phyloP scores from a whole-genome alignment of 2,113 vertebrate genomes.

The Vimba vimba region DNA sequence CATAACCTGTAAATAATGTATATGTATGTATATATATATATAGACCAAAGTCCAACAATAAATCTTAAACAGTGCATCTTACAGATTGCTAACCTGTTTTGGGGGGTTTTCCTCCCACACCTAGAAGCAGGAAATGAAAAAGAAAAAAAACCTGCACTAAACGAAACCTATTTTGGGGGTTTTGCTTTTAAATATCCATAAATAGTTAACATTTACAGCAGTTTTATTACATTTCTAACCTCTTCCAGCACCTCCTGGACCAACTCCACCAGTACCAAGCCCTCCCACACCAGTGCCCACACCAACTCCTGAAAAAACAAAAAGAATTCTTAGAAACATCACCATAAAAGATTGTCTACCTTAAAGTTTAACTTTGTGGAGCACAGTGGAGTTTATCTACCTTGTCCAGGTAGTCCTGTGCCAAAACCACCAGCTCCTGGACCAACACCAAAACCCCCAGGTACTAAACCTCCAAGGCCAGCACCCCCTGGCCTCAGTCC shows the following conservation, averaged over 20 bases:
- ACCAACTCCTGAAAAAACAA: constrained; percentile 46
- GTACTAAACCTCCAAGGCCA: constrained; percentile 47
- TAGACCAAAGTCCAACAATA: not conserved
- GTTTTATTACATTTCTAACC: constrained; percentile 11
- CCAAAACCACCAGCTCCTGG: constrained; percentile 5
- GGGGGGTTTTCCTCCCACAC: constrained; percentile 57
- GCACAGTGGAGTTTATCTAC: constrained; percentile 4
- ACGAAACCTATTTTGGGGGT: not conserved
- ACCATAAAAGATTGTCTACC: not conserved
- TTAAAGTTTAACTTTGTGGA: not conserved
- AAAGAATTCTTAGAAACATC: not conserved
- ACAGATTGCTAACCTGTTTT: constrained; percentile 63
- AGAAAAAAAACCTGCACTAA: not conserved
- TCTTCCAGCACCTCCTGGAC: constrained; percentile 24
- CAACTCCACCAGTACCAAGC: constrained; percentile 32
- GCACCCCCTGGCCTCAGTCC: constrained; percentile 31
- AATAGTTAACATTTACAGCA: not conserved
- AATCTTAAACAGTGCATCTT: not conserved
- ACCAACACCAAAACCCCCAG: constrained; percentile 34
- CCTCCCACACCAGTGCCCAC: constrained; percentile 30
- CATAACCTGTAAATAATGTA: constrained; percentile 1
- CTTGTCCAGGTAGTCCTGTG: constrained; percentile 32
- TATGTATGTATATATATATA: no score
- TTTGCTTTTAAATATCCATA: not conserved
- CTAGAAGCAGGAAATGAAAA: not conserved